These are phyloP conservation scores for Steatornis caripensis DNA, from an alignment of 2,113 vertebrate genomes.

Conservation along the genomic window DNA sequence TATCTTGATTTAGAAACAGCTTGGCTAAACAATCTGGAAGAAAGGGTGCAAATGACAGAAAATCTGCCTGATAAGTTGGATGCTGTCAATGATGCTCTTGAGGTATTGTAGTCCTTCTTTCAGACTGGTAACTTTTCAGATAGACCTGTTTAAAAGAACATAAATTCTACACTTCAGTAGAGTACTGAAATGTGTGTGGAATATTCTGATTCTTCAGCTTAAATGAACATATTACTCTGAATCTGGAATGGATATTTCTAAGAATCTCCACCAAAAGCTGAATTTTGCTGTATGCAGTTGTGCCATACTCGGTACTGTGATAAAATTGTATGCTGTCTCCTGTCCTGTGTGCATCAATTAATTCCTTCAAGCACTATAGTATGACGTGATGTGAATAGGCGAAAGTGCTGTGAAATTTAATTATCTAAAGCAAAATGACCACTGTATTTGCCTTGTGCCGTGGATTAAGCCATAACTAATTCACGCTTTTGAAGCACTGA, in stretches of 20 bases:
- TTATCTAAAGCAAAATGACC: background rate
- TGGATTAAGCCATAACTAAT: background rate
- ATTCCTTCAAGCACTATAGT: background rate
- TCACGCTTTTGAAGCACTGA: background rate
- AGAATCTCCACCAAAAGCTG: background rate
- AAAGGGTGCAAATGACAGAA: constrained; percentile 79
- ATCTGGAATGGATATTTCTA: background rate
- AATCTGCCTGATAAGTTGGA: constrained; percentile 82
- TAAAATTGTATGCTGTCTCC: background rate
- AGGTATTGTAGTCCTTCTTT: constrained; percentile 72
- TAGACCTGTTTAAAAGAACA: background rate
- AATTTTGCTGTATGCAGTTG: background rate
- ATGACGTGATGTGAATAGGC: background rate
- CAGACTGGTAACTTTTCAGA: background rate
- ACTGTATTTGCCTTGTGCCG: background rate
- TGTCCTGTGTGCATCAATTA: background rate
- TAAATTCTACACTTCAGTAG: background rate
- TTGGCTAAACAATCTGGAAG: constrained; percentile 88
- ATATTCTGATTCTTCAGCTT: background rate
- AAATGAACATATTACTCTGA: background rate
- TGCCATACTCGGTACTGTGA: background rate
- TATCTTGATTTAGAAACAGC: constrained; percentile 89
- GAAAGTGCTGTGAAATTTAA: background rate
- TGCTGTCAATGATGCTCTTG: constrained; percentile 81
- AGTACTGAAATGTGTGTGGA: background rate